phyloP scores from a whole-genome alignment of 2,888 invertebrate species.

The Dryococelus australis region DNA sequence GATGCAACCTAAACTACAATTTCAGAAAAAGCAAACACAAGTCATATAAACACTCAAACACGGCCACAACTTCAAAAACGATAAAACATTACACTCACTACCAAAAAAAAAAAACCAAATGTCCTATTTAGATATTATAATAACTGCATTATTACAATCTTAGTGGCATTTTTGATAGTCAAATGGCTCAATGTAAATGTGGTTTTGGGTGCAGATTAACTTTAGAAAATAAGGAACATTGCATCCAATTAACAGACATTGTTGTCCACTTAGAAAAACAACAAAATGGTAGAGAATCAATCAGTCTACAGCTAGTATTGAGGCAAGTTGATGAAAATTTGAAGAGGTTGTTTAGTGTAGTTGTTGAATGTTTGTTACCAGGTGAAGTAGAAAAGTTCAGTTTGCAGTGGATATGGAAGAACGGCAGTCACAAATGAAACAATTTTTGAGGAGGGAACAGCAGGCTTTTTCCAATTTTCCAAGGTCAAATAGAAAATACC shows the following conservation, averaged over 20 bases:
- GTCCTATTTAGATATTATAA: too few species aligned
- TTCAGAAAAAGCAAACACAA: too few species aligned
- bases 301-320: background rate
- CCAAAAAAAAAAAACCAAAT: too few species aligned
- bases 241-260: background rate
- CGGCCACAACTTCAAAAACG: too few species aligned
- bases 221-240: background rate
- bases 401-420: background rate
- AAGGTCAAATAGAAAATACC: constrained; percentile 37
- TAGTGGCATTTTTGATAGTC: background rate
- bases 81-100: too few species aligned
- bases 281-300: background rate
- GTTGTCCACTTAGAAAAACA: background rate
- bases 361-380: background rate
- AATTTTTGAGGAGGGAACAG: background rate
- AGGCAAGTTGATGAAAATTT: background rate
- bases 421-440: background rate
- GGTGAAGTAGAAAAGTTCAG: background rate
- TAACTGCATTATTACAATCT: too few species aligned
- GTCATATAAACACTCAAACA: too few species aligned
- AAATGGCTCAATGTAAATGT: background rate
- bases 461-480: background rate
- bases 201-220: background rate
- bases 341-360: background rate
- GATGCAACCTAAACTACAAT: too few species aligned